Percentiles rank a stretch among this genome's conserved stretches.
phyloP scores from a whole-genome alignment of 2,797 vertebrate species.

The Kryptolebias ocellatus region DNA sequence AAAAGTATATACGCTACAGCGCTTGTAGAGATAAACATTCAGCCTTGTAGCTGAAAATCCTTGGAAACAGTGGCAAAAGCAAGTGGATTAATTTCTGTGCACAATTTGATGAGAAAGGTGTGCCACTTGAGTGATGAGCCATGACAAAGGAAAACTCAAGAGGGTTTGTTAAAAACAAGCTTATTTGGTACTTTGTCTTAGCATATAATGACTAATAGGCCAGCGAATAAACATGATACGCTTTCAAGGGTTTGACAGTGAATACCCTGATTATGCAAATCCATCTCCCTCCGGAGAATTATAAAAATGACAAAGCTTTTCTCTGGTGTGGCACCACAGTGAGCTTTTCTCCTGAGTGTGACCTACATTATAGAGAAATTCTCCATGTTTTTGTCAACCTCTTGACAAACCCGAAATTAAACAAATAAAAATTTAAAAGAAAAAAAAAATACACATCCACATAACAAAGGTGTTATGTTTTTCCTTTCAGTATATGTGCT shows the following conservation, averaged over 20 bases:
- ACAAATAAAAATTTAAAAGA: constrained; percentile 24
- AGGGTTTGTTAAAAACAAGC: constrained; percentile 46
- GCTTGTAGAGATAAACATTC: constrained; percentile 40
- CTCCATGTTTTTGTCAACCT: constrained; percentile 42
- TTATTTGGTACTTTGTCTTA: constrained; percentile 62
- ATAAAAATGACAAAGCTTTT: constrained; percentile 61
- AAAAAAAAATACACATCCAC: constrained; percentile 4
- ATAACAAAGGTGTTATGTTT: constrained; percentile 1
- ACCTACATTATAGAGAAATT: constrained; percentile 67
- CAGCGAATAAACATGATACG: constrained; percentile 68
- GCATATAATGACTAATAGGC: constrained; percentile 59
- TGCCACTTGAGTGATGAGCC: constrained; percentile 34
- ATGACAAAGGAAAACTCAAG: constrained; percentile 40
- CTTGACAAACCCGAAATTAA: constrained; percentile 51
- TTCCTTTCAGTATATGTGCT: background rate
- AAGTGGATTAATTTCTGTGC: constrained; percentile 6
- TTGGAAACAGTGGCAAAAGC: constrained; percentile 3
- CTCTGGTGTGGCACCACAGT: constrained; percentile 34
- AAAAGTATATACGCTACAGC: constrained; percentile 43
- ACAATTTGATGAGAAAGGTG: constrained; percentile 29
- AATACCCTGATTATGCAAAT: constrained; percentile 73
- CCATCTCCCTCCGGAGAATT: constrained; percentile 47
- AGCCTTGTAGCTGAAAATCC: constrained; percentile 25
- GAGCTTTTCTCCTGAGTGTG: constrained; percentile 39
- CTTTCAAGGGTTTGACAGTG: constrained; percentile 72